A percentile compares a stretch with the other conserved stretches of the same genome.
phyloP scores from a whole-genome alignment of 2,797 vertebrate species.

The Champsocephalus gunnari region DNA sequence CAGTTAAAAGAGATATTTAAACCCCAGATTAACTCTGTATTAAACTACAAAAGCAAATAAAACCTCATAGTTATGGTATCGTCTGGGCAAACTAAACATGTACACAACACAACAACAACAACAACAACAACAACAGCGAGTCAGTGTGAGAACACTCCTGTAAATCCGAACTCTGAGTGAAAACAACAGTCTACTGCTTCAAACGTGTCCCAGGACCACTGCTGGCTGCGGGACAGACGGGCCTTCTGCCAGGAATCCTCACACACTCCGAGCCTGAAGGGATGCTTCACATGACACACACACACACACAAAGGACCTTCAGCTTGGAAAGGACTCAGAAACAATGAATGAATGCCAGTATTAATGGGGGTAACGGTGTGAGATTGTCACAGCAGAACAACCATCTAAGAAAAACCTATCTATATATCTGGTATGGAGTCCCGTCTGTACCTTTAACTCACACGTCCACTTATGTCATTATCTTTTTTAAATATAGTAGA shows the following conservation, averaged over 20 bases:
- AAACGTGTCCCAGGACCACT: constrained; percentile 6
- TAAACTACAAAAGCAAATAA: not conserved
- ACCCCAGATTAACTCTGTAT: not conserved
- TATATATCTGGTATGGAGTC: too few species aligned
- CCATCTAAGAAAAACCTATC: too few species aligned
- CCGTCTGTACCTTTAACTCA: too few species aligned
- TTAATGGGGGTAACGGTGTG: too few species aligned
- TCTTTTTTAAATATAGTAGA: too few species aligned
- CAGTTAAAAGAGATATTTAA: not conserved
- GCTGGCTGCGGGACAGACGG: constrained; percentile 1
- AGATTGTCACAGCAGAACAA: too few species aligned
- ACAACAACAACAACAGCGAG: not conserved
- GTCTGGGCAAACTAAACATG: not conserved
- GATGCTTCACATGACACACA: constrained; percentile 44
- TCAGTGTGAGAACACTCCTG: constrained; percentile 13
- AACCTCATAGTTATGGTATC: not conserved
- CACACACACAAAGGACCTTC: constrained; percentile 8
- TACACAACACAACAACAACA: not conserved
- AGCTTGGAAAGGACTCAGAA: not conserved
- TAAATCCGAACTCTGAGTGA: not conserved
- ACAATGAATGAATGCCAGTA: not conserved
- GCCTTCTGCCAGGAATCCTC: constrained; percentile 20
- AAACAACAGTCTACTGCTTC: constrained; percentile 2
- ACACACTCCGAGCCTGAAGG: constrained; percentile 17
- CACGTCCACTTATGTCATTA: too few species aligned